Evolutionary conservation across 2,113 vertebrate species (phyloP).

Genomic region (Geothlypis trichas): DNA sequence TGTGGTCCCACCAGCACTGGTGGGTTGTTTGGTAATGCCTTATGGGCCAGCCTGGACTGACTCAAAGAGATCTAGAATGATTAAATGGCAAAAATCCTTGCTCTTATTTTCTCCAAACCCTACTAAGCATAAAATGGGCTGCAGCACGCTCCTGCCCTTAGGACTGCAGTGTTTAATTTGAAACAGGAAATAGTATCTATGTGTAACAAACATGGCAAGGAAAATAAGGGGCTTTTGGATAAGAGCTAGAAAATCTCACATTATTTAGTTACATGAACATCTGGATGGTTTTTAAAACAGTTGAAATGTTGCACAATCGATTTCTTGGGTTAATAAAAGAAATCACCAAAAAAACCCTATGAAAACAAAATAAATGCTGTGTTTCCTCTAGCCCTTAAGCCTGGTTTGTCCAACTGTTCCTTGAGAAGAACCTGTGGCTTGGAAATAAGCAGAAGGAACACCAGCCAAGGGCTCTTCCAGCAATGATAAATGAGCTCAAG

Average conservation of each 20-base stretch:
- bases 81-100: background rate
- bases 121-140: background rate
- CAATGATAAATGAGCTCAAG: background rate
- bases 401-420: background rate
- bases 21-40: background rate
- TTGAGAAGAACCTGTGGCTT: background rate
- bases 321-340: background rate
- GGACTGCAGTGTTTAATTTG: background rate
- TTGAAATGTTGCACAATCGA: background rate
- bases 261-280: background rate
- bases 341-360: background rate
- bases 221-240: background rate
- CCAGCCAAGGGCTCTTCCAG: background rate
- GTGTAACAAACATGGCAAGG: background rate
- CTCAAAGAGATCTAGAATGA: background rate
- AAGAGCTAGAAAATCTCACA: background rate
- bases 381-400: background rate
- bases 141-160: background rate
- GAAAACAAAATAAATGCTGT: background rate
- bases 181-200: background rate
- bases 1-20: background rate
- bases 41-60: background rate
- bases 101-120: background rate
- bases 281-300: background rate
- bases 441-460: background rate